These are phyloP conservation scores for Melanaphis sacchari DNA, from an alignment of 1,140 invertebrate genomes.

Conservation along the genomic window DNA sequence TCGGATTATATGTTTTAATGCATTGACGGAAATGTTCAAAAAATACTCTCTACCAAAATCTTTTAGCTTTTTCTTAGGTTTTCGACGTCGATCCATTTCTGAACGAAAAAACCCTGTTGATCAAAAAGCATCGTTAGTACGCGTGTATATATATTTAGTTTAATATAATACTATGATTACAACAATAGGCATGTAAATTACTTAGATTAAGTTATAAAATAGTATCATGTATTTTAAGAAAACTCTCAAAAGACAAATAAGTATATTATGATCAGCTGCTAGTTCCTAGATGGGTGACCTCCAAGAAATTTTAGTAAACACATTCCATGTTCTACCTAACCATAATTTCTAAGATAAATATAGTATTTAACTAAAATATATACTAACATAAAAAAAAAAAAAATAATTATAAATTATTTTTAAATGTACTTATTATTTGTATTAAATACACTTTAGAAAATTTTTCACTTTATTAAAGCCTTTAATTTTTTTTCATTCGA, in stretches of 20 bases:
- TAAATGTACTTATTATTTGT: not conserved
- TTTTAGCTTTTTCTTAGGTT: not conserved
- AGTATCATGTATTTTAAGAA: not conserved
- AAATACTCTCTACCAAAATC: slow-evolving; percentile 28
- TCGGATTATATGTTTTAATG: slow-evolving; percentile 12
- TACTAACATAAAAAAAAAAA: too few species aligned
- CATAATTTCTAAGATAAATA: too few species aligned
- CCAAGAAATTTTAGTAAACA: too few species aligned
- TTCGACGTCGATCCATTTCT: not conserved
- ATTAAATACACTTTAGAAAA: not conserved
- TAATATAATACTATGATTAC: not conserved
- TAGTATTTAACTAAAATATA: too few species aligned
- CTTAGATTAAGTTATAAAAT: not conserved
- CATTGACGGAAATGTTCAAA: slow-evolving; percentile 1
- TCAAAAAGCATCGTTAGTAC: not conserved
- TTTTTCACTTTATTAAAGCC: too few species aligned
- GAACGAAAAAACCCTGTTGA: not conserved
- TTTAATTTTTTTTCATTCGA: not conserved
- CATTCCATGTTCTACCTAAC: too few species aligned
- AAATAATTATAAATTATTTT: not conserved
- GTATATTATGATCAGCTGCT: too few species aligned
- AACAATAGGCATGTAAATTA: not conserved
- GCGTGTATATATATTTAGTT: not conserved
- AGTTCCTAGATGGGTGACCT: too few species aligned
- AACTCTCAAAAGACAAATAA: not conserved